Percentiles rank a stretch among this genome's conserved stretches.
Evolutionary conservation across 2,113 vertebrate species (phyloP).

Genomic region (Hucho hucho): DNA sequence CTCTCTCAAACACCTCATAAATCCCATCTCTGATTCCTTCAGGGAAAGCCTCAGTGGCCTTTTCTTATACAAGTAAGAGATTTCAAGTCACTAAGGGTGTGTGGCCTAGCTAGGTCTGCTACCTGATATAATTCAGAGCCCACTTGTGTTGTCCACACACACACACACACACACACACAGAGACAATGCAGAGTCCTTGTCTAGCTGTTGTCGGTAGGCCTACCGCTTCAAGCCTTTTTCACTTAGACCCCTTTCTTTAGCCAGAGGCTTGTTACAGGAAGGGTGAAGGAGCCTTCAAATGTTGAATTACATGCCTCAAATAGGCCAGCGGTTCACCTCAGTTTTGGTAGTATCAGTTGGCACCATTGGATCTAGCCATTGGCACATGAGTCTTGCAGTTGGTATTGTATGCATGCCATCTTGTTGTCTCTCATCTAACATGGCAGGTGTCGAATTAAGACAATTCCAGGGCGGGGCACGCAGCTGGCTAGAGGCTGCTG

Average conservation of each 20-base stretch:
- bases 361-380: conserved; percentile 42
- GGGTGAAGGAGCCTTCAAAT: not conserved
- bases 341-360: conserved; percentile 27
- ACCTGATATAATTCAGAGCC: conserved; percentile 37
- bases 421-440: conserved; percentile 33
- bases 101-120: conserved; percentile 1
- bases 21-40: no score
- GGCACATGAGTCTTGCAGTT: conserved; percentile 16
- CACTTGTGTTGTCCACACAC: not conserved
- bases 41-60: no score
- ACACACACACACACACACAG: not conserved
- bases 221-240: not conserved
- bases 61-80: no score
- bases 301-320: not conserved
- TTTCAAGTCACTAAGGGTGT: no score
- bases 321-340: not conserved
- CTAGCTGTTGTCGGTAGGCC: conserved; percentile 17
- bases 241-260: no score
- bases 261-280: no score
- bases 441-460: conserved; percentile 70
- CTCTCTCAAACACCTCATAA: no score
- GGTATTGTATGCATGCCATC: conserved; percentile 14
- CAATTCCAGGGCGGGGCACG: conserved; percentile 51
- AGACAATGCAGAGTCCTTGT: conserved; percentile 1
- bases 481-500: conserved; percentile 17